Evolutionary conservation across 2,113 vertebrate species (phyloP).

Genomic region (Ivindomyrus marchei): DNA sequence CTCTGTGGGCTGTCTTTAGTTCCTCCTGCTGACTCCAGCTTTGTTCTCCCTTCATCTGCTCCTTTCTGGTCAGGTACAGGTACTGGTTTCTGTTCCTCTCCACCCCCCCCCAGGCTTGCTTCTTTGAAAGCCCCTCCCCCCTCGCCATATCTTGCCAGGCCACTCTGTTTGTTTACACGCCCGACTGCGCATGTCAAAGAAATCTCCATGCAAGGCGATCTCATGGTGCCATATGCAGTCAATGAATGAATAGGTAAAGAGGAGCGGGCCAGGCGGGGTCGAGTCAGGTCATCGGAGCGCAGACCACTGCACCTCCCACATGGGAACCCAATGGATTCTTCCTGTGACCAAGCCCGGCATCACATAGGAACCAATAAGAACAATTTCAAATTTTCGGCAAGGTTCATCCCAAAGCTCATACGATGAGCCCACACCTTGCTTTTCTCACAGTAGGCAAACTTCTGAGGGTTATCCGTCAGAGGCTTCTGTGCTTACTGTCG

Average conservation of each 20-base stretch:
- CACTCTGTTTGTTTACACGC: constrained; percentile 3
- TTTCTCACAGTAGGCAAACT: neutral
- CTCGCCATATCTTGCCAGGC: neutral
- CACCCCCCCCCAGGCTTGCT: constrained; percentile 35
- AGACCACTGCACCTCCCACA: neutral
- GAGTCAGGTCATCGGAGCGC: neutral
- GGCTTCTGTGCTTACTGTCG: neutral
- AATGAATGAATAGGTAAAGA: neutral
- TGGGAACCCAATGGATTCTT: neutral
- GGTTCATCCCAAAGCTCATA: neutral
- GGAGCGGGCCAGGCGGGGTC: neutral
- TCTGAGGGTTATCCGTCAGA: neutral
- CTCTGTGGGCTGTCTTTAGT: constrained; percentile 82
- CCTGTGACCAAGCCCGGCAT: neutral
- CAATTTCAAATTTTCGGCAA: neutral
- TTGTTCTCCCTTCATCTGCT: constrained; percentile 86
- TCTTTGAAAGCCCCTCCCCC: neutral
- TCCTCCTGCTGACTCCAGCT: constrained; percentile 83
- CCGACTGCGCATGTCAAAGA: neutral
- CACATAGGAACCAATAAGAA: neutral
- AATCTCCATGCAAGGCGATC: neutral
- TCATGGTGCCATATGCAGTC: neutral
- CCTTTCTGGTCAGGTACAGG: constrained; percentile 93
- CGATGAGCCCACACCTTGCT: neutral
- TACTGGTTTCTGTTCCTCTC: constrained; percentile 66